Percentiles rank a stretch among this genome's conserved stretches.
phyloP scores from a whole-genome alignment of 2,113 vertebrate genomes.

The Balaeniceps rex region DNA sequence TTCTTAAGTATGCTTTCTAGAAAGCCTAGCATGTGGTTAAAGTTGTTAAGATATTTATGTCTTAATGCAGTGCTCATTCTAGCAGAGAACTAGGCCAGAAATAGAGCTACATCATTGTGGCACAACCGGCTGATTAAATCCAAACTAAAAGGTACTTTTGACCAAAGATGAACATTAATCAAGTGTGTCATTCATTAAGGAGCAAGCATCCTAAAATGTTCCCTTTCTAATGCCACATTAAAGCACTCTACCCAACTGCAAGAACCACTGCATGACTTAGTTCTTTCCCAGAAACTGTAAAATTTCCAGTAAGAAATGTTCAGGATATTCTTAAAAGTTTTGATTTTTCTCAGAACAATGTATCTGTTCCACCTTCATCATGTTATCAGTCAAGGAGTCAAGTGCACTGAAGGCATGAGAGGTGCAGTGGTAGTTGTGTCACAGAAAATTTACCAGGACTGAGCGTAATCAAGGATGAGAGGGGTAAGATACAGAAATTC shows the following conservation, averaged over 20 bases:
- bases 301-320: background rate
- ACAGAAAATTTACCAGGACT: background rate
- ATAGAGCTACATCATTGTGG: background rate
- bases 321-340: background rate
- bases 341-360: background rate
- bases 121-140: background rate
- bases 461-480: background rate
- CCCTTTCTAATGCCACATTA: background rate
- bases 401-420: background rate
- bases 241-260: background rate
- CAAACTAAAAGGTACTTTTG: background rate
- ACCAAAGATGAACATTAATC: background rate
- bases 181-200: background rate
- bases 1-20: background rate
- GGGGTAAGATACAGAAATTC: background rate
- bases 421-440: background rate
- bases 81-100: background rate
- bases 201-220: background rate
- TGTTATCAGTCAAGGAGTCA: background rate
- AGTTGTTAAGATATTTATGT: background rate
- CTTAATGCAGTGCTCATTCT: background rate
- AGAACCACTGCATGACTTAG: background rate
- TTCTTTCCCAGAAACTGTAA: background rate
- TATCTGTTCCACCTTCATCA: background rate
- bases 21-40: background rate